Conservation (phyloP, 2,888 invertebrate genomes). For the Argyresthia goedartella region DNA sequence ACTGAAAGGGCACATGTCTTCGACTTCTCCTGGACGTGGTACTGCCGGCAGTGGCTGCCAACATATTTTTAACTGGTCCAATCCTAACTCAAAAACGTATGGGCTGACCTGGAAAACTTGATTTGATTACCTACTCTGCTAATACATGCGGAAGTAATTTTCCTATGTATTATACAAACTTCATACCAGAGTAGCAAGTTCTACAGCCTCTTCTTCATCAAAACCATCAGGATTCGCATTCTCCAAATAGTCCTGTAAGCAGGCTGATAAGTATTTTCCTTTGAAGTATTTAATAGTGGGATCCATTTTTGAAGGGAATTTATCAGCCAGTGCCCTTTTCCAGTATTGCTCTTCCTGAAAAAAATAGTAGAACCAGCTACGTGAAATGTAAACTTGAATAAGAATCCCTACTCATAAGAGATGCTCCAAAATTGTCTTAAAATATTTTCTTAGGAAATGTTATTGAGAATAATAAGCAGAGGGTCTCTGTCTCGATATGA, state of each 20-base stretch:
- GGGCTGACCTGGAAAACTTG: conserved; percentile 45
- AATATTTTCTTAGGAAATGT: too few relatives aligned
- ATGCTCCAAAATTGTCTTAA: too few relatives aligned
- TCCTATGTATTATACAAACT: too few relatives aligned
- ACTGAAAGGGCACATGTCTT: conserved; percentile 47
- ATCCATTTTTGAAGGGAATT: conserved; percentile 42
- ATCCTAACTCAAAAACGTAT: conserved; percentile 57
- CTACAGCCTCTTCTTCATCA: conserved; percentile 46
- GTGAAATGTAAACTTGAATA: too few relatives aligned
- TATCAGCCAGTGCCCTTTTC: conserved; percentile 61
- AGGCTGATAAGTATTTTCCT: conserved; percentile 61
- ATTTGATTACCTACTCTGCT: too few relatives aligned
- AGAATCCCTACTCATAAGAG: too few relatives aligned
- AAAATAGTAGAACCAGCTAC: not conserved
- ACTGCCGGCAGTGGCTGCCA: conserved; percentile 53
- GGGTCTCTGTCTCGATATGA: too few relatives aligned
- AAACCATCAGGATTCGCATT: conserved; percentile 51
- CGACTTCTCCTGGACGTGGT: conserved; percentile 31
- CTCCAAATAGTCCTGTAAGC: conserved; percentile 57
- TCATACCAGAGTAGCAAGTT: conserved; percentile 42
- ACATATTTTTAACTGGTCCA: conserved; percentile 67
- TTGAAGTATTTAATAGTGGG: conserved; percentile 72
- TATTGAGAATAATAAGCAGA: too few relatives aligned
- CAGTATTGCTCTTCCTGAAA: conserved; percentile 75
- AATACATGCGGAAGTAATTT: too few relatives aligned